phyloP scores from a whole-genome alignment of 2,797 vertebrate genomes.

The Bucorvus abyssinicus region DNA sequence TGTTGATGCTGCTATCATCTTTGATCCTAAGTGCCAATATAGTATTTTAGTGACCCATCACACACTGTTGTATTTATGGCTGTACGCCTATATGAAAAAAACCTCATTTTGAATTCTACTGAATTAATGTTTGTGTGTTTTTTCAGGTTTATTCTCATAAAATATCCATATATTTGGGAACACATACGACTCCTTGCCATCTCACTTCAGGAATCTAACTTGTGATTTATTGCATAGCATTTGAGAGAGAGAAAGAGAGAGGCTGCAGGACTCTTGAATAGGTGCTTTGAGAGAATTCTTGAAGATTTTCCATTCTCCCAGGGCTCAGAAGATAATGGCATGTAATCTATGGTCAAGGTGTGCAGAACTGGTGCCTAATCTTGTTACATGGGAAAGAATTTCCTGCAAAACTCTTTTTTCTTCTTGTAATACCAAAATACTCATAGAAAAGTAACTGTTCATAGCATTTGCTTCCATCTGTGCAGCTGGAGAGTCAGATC shows the following conservation, averaged over 20 bases:
- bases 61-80: background rate
- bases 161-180: background rate
- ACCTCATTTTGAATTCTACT: background rate
- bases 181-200: background rate
- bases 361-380: background rate
- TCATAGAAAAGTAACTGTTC: background rate
- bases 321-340: background rate
- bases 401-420: background rate
- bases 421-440: background rate
- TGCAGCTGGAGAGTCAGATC: background rate
- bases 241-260: background rate
- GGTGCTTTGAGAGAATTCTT: background rate
- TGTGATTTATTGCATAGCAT: background rate
- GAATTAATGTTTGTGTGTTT: background rate
- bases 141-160: background rate
- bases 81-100: background rate
- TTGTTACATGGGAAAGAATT: background rate
- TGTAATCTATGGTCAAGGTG: background rate
- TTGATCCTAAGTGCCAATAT: background rate
- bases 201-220: background rate
- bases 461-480: background rate
- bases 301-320: background rate
- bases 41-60: background rate
- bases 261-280: background rate
- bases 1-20: background rate